phyloP scores from a whole-genome alignment of 2,113 vertebrate species.

The Sula dactylatra region DNA sequence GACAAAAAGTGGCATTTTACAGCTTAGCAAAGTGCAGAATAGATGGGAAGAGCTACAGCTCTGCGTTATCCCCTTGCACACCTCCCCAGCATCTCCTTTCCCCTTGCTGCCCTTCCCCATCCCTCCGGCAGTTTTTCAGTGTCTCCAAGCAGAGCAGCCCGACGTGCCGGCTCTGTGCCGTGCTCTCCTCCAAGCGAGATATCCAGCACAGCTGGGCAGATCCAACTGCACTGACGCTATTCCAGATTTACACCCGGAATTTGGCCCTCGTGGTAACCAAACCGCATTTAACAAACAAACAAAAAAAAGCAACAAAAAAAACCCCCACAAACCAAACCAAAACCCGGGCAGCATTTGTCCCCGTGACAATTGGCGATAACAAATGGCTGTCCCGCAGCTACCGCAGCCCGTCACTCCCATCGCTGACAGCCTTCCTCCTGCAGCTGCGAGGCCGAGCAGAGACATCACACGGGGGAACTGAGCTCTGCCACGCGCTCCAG shows the following conservation, averaged over 20 bases:
- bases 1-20: neutral
- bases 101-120: neutral
- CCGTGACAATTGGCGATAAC: accelerated
- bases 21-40: neutral
- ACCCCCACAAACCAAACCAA: too few relatives aligned
- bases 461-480: neutral
- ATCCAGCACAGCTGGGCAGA: neutral
- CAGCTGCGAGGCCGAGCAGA: neutral
- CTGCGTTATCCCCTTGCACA: neutral
- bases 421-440: neutral
- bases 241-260: neutral
- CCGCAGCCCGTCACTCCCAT: neutral
- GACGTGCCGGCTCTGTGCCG: accelerated
- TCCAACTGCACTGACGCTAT: neutral
- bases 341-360: accelerated
- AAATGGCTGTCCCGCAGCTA: neutral
- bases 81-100: neutral
- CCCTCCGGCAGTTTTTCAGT: neutral
- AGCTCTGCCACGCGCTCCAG: neutral
- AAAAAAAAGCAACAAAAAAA: too few relatives aligned
- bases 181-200: accelerated
- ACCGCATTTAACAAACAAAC: neutral
- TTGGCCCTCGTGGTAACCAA: neutral
- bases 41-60: neutral
- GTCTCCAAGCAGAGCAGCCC: neutral